Evolutionary conservation across 2,888 invertebrate species (phyloP).

Genomic region (Stenolophus ochropezus): DNA sequence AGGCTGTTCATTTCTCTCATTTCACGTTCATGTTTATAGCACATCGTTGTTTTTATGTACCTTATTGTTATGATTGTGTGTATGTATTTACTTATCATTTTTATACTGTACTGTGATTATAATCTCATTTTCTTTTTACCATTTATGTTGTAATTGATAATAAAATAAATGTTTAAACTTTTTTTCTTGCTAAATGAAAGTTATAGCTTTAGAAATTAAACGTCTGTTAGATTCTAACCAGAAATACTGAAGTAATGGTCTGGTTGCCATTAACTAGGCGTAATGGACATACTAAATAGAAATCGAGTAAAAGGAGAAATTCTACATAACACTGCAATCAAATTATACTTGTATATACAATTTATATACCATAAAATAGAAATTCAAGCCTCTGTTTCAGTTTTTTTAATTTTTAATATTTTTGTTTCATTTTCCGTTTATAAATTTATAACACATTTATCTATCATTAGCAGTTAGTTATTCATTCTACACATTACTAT

Average conservation of each 20-base stretch:
- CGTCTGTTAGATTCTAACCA: background rate
- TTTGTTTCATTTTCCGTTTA: too few relatives aligned
- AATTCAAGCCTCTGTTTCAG: too few relatives aligned
- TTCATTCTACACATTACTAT: too few relatives aligned
- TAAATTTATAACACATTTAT: too few relatives aligned
- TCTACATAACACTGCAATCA: too few relatives aligned
- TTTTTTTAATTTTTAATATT: too few relatives aligned
- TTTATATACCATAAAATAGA: too few relatives aligned
- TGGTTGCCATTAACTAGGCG: background rate
- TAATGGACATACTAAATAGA: background rate
- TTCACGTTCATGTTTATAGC: constrained; percentile 22
- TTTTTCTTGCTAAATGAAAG: constrained; percentile 6
- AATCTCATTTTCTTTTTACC: constrained; percentile 50
- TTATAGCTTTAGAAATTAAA: background rate
- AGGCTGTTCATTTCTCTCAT: constrained; percentile 24
- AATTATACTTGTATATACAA: background rate
- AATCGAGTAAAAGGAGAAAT: background rate
- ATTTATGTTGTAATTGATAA: constrained; percentile 30
- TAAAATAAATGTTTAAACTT: constrained; percentile 44
- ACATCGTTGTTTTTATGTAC: constrained; percentile 45
- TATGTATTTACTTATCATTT: constrained; percentile 44
- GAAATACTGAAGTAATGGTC: background rate
- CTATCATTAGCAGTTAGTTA: too few relatives aligned
- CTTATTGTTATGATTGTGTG: constrained; percentile 49
- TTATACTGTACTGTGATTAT: constrained; percentile 53